Conservation (phyloP, 1,140 invertebrate genomes). For the Aphidius gifuensis region DNA sequence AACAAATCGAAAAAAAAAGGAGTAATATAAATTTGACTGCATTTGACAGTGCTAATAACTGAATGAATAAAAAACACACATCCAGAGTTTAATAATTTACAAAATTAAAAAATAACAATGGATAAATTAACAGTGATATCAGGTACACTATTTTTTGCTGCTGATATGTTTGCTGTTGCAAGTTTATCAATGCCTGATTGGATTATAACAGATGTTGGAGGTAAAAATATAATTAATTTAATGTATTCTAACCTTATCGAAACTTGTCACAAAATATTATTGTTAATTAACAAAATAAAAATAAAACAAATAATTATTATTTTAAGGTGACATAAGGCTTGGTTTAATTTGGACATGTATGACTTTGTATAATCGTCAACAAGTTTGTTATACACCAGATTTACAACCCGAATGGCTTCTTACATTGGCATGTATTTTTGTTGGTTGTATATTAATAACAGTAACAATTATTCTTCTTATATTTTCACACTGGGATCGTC, state of each 20-base stretch:
- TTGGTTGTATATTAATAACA: conserved; percentile 90
- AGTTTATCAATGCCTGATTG: conserved; percentile 93
- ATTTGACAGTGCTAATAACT: no score
- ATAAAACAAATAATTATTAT: no score
- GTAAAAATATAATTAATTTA: conserved; percentile 50
- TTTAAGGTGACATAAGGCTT: conserved; percentile 77
- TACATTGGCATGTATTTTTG: conserved; percentile 85
- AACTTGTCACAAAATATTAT: conserved; percentile 19
- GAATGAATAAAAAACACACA: no score
- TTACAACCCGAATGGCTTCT: conserved; percentile 87
- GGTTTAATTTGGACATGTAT: conserved; percentile 93
- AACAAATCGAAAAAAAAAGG: no score
- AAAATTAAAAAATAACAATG: conserved; percentile 59
- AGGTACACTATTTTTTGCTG: conserved; percentile 84
- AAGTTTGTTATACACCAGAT: conserved; percentile 83
- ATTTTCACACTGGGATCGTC: conserved; percentile 86
- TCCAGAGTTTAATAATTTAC: no score
- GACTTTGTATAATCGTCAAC: conserved; percentile 83
- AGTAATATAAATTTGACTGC: no score
- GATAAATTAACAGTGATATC: conserved; percentile 91
- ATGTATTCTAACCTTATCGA: background rate
- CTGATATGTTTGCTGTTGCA: conserved; percentile 90
- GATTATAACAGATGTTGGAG: conserved; percentile 93
- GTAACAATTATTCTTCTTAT: conserved; percentile 84
- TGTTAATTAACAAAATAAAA: conserved; percentile 20